Base-by-base conservation (phyloP, 2,888 invertebrate species). In the Anthrax anthrax region DNA sequence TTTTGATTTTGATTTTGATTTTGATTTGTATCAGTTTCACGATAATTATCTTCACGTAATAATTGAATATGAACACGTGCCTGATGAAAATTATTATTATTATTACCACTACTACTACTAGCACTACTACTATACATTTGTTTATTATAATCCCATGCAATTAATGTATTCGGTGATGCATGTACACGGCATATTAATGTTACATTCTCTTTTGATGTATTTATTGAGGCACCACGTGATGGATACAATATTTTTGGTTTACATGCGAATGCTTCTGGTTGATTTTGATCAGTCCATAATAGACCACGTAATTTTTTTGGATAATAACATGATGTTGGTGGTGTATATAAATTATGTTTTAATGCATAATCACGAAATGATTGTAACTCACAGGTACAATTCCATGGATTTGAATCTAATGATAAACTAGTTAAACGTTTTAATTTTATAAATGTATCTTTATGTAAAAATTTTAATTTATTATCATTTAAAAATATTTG, bases 351-450 rank as follows among this genome's bases (percentile, higher is more conserved):
- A 44, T 84, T 84, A 50, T 76, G 76, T 48, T 76, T 73, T 12
- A 83, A 75, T 14, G 80, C 77, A 76, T 82, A 87, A 58, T 85
- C 80, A 40, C 87, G 77, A 54, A 91, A 84, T 17, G 76, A 75
- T 58, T 84, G 80, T 45, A 92, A 69, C 51, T 81, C 78, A 59
- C 92, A 92, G 60, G 91, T 87, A 60, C 92, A 92, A 50, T 81
- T 76, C 91, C 90, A 91, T 0, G 84, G 86, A 64, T 91, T 91
- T 51, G 80, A 78, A 52, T 79, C 78, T 1, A 91, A 71, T 49
- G 81, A 82, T 41, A 91, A 70, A 56, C 82, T 84, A 16, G 78
- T 78, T 41, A 90, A 66, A 47, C 78, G 78, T 8, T 73, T 72
- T 43, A 89, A 65, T 34, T 74, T 72, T 48, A 74, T 73, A 51